phyloP scores from a whole-genome alignment of 2,888 invertebrate genomes.

The Agrochola lota region DNA sequence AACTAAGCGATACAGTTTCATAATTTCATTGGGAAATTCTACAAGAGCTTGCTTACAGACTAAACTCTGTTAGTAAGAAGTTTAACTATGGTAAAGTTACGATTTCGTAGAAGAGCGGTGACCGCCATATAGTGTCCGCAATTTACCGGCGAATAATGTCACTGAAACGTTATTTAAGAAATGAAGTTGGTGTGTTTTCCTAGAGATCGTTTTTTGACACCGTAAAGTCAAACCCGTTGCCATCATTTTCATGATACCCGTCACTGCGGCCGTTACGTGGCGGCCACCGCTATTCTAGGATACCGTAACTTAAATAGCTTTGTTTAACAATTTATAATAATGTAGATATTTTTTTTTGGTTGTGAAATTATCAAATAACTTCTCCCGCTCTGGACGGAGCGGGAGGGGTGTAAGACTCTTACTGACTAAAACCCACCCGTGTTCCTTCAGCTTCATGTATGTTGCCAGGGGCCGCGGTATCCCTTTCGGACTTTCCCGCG shows the following conservation, averaged over 20 bases:
- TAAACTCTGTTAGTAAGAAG: background rate
- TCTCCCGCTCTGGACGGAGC: too few species aligned
- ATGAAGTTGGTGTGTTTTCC: background rate
- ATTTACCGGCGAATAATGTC: too few species aligned
- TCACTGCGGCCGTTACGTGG: background rate
- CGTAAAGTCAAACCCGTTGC: too few species aligned
- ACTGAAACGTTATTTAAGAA: background rate
- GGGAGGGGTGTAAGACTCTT: too few species aligned
- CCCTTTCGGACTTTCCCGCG: too few species aligned
- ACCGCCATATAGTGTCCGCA: background rate
- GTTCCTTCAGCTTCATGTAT: too few species aligned
- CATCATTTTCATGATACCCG: background rate
- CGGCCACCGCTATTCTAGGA: background rate
- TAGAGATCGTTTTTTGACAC: background rate
- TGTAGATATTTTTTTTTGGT: too few species aligned
- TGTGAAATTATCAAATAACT: too few species aligned
- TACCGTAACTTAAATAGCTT: background rate
- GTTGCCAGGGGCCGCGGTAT: too few species aligned
- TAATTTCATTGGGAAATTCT: slow-evolving; percentile 15
- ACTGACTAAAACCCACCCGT: too few species aligned
- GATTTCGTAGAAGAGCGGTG: background rate
- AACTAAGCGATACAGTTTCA: slow-evolving; percentile 21
- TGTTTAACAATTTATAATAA: slow-evolving; percentile 7
- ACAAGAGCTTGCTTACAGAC: background rate
- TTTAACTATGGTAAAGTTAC: background rate